A percentile compares a stretch with the other conserved stretches of the same genome.
Conservation (phyloP, 1,140 invertebrate genomes). For the Antheraea mylitta region DNA sequence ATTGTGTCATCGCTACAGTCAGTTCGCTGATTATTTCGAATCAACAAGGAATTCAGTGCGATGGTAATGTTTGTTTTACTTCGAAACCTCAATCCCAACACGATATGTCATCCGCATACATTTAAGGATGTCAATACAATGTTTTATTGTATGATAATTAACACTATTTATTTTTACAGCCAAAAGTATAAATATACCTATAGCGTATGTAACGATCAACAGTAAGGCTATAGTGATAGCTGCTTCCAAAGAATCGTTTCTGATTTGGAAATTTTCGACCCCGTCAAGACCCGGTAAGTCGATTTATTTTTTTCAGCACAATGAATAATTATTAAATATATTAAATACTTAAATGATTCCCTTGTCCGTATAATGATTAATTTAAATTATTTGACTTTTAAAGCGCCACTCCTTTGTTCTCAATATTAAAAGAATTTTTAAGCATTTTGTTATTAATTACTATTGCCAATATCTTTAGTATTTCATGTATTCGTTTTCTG, state of each 20-base stretch:
- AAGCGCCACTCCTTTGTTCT: too few relatives aligned
- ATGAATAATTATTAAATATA: too few relatives aligned
- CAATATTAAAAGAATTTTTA: too few relatives aligned
- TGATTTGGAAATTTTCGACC: conserved; percentile 91
- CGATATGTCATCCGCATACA: too few relatives aligned
- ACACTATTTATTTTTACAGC: conserved; percentile 56
- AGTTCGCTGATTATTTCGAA: conserved; percentile 69
- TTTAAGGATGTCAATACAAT: too few relatives aligned
- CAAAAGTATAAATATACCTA: conserved; percentile 90
- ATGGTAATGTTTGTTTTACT: conserved; percentile 44
- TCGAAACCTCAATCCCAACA: background rate
- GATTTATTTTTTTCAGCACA: background rate
- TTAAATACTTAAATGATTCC: too few relatives aligned
- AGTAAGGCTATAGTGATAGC: conserved; percentile 84
- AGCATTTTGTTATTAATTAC: too few relatives aligned
- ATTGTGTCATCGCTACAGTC: conserved; percentile 66
- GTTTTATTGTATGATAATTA: background rate
- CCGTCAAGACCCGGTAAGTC: conserved; percentile 77
- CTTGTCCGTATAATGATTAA: background rate
- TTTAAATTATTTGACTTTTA: background rate
- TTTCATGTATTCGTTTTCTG: too few relatives aligned
- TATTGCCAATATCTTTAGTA: too few relatives aligned
- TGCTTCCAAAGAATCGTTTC: conserved; percentile 87
- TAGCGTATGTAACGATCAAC: conserved; percentile 87
- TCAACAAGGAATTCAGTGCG: conserved; percentile 76